Percentiles rank a stretch among this genome's conserved stretches.
These are phyloP conservation scores for Anticlea derivata DNA, from an alignment of 2,888 invertebrate genomes.

Conservation along the genomic window DNA sequence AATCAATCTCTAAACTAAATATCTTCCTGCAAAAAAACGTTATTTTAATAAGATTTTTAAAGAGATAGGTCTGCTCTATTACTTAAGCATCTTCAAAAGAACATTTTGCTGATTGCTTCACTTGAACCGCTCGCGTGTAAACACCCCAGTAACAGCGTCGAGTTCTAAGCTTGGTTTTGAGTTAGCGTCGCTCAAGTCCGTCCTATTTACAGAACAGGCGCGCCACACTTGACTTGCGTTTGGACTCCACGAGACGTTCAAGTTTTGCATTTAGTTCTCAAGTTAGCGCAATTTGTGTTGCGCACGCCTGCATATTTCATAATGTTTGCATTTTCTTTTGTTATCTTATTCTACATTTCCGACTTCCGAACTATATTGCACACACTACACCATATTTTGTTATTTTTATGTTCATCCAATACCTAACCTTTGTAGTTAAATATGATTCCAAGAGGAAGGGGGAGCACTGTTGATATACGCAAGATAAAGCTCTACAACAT, in stretches of 20 bases:
- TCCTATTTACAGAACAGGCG: conserved; percentile 57
- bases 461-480: conserved; percentile 5
- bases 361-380: conserved; percentile 35
- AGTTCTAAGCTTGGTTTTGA: conserved; percentile 42
- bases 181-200: conserved; percentile 52
- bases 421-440: conserved; percentile 18
- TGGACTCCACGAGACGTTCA: conserved; percentile 59
- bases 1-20: too few relatives aligned
- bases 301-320: conserved; percentile 66
- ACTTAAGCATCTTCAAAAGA: too few relatives aligned
- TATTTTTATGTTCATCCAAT: conserved; percentile 23
- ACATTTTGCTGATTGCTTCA: neutral
- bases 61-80: too few relatives aligned
- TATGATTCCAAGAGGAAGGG: conserved; percentile 3
- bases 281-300: conserved; percentile 72
- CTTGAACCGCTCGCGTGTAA: conserved; percentile 13
- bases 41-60: too few relatives aligned
- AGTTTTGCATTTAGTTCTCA: conserved; percentile 70
- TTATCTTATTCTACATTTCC: conserved; percentile 51
- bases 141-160: conserved; percentile 53
- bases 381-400: conserved; percentile 15
- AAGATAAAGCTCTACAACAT: conserved; percentile 2
- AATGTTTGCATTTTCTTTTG: conserved; percentile 49
- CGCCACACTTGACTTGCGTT: conserved; percentile 67
- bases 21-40: too few relatives aligned